A percentile compares a stretch with the other conserved stretches of the same genome.
Evolutionary conservation across 2,113 vertebrate genomes (phyloP).

Genomic region (Chaetodon auriga): DNA sequence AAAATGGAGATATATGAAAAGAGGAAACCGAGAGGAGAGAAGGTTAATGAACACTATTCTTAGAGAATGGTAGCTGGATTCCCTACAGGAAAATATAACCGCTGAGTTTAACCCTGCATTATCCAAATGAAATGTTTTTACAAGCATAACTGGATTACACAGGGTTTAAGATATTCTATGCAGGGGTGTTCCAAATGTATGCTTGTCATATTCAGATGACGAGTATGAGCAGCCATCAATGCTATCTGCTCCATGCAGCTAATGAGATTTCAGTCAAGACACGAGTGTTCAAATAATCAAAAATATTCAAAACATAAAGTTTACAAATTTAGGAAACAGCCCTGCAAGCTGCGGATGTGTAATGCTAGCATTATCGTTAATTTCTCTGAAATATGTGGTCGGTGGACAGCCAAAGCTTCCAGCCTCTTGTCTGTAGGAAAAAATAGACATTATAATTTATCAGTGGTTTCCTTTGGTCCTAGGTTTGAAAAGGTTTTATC

Average conservation of each 20-base stretch:
- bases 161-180: neutral
- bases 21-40: constrained; percentile 5
- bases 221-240: neutral
- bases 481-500: neutral
- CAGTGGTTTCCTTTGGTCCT: neutral
- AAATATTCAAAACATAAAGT: neutral
- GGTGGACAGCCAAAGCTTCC: too few relatives aligned
- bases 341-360: neutral
- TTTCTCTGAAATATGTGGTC: neutral
- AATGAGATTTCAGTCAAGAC: neutral
- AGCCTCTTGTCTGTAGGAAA: neutral
- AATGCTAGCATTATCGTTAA: neutral
- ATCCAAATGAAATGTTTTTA: constrained; percentile 11
- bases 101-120: constrained; percentile 9
- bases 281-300: neutral
- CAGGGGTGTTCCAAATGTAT: constrained; percentile 38
- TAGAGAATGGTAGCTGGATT: constrained; percentile 17
- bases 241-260: neutral
- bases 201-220: constrained; percentile 1
- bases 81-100: constrained; percentile 26
- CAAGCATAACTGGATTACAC: constrained; percentile 26
- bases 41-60: constrained; percentile 61
- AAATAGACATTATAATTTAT: too few relatives aligned
- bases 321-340: neutral
- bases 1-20: neutral